Evolutionary conservation across 2,113 vertebrate genomes (phyloP).

Genomic region (Barbus barbus): DNA sequence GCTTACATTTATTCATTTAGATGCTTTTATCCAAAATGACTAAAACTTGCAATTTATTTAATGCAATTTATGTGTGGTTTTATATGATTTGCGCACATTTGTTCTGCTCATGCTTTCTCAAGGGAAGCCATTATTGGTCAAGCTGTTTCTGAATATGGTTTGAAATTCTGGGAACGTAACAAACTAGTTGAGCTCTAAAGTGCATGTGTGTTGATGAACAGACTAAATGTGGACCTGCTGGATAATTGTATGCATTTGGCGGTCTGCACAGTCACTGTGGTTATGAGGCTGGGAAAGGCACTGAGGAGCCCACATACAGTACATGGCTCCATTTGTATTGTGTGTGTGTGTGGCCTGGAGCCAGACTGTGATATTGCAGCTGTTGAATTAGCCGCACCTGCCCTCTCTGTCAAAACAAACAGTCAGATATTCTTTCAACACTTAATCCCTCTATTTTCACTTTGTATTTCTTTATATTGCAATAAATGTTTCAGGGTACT

Average conservation of each 20-base stretch:
- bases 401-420: slow-evolving; percentile 58
- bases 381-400: slow-evolving; percentile 66
- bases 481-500: neutral
- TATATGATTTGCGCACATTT: neutral
- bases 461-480: neutral
- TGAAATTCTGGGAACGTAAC: neutral
- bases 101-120: neutral
- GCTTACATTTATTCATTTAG: neutral
- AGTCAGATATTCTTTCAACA: neutral
- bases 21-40: neutral
- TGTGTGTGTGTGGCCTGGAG: slow-evolving; percentile 2
- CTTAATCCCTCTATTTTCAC: slow-evolving; percentile 33
- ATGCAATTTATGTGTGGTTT: neutral
- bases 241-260: neutral
- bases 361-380: slow-evolving; percentile 39
- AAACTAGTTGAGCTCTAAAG: neutral
- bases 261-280: neutral
- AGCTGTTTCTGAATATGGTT: neutral
- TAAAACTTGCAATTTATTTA: neutral
- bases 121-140: neutral
- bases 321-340: neutral
- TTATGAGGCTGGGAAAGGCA: slow-evolving; percentile 4
- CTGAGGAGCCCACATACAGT: neutral
- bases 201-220: neutral
- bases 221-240: neutral